A percentile compares a stretch with the other conserved stretches of the same genome.
These are phyloP conservation scores for Atlantisia rogersi DNA, from an alignment of 2,113 vertebrate genomes.

Conservation along the genomic window DNA sequence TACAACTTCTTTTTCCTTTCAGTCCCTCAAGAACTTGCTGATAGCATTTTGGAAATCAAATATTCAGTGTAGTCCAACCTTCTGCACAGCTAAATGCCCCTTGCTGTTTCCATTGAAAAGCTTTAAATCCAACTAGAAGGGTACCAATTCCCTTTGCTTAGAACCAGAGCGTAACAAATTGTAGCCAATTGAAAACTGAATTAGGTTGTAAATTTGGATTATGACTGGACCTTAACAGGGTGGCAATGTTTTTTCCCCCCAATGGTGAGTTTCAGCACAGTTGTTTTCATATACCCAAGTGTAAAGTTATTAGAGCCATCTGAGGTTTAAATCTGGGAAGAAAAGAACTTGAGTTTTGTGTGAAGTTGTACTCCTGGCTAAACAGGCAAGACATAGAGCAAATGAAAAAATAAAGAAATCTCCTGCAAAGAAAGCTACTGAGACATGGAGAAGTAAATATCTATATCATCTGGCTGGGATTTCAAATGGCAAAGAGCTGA, in stretches of 20 bases:
- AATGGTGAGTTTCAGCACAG: neutral
- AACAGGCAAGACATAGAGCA: neutral
- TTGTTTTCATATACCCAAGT: conserved; percentile 35
- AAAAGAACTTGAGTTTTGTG: neutral
- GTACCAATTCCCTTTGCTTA: conserved; percentile 44
- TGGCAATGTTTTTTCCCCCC: neutral
- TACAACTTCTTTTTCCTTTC: conserved; percentile 14
- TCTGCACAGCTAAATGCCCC: conserved; percentile 36
- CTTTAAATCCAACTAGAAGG: conserved; percentile 42
- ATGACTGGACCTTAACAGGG: conserved; percentile 29
- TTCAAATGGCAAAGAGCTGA: conserved; percentile 3
- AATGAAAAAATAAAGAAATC: conserved; percentile 40
- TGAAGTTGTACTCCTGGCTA: neutral
- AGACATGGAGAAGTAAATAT: conserved; percentile 45
- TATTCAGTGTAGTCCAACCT: conserved; percentile 18
- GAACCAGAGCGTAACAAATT: conserved; percentile 28
- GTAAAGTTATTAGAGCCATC: conserved; percentile 31
- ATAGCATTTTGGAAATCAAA: conserved; percentile 54
- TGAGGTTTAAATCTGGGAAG: neutral
- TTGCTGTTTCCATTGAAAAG: conserved; percentile 48
- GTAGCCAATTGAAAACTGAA: conserved; percentile 43
- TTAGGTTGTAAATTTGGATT: conserved; percentile 54
- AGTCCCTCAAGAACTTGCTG: conserved; percentile 27
- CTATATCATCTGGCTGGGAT: conserved; percentile 23
- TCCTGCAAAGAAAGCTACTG: conserved; percentile 46